Evolutionary conservation across 2,797 vertebrate species (phyloP), one percentile per base, ranked within the genome.

Genomic region (Hydrocynus forskahlii): DNA sequence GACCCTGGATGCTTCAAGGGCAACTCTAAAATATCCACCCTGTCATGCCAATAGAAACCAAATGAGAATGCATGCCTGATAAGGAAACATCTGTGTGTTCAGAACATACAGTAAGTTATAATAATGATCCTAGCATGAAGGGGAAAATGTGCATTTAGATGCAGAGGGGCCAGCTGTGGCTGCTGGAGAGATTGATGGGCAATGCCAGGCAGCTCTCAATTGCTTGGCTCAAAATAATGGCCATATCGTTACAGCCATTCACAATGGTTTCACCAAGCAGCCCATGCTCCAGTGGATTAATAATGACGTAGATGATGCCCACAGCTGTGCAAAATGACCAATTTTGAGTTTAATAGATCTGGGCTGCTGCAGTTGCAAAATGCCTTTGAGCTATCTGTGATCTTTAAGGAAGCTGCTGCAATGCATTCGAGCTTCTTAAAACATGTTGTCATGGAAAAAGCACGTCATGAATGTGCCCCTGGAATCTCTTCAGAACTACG

Each of bases 111-210:
- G 19, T 57, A 59, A 16, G 55, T 59, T 40, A 74, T 59, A 59
- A 76, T 73, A 76, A 72, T 64, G 52, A 64, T 16, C 66, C 10
- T 52, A n/a, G 9, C 62, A 59, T 25, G 38, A 76, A 66, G 25
- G 68, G n/a, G 43, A 78, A 83, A 78, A 78, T 62, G 59, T 17
- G 38, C 52, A 57, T 67, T 74, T 54, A 64, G 70, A 43, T 71
- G 67, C 66, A 67, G 55, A 67, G 59, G 10, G 21, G 29, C 76
- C 75, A 75, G 59, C 70, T 84, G 69, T 71, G 75, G 75, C 75
- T 68, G 52, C 54, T 23, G 43, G 14, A 76, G n/a, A 80, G 82
- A 82, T 83, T 52, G 54, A 85, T 83, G 71, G 55, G 45, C 9
- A n/a, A 67, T 70, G 80, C 62, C 74, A 78, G n/a, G 38, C 25